Evolutionary conservation across 2,797 vertebrate species (phyloP).

Genomic region (Pangasius larnaudii): DNA sequence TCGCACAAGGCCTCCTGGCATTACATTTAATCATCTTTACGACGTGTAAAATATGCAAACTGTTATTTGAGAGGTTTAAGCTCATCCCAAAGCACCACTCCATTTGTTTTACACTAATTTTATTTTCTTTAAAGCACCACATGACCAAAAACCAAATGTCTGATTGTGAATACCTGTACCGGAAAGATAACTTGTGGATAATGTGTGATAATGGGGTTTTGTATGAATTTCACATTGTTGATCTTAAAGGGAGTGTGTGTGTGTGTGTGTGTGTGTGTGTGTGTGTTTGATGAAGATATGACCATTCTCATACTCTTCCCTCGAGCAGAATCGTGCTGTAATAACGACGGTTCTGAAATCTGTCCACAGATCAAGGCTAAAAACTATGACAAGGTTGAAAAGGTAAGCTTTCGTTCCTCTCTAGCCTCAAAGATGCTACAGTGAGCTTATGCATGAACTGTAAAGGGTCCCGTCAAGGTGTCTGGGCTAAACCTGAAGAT

Average conservation of each 20-base stretch:
- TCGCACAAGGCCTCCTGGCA: not conserved
- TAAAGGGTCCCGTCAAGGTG: not conserved
- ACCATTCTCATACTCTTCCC: slow-evolving; percentile 44
- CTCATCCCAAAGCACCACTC: not conserved
- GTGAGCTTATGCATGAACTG: not conserved
- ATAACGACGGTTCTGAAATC: slow-evolving; percentile 76
- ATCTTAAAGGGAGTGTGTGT: slow-evolving; percentile 68
- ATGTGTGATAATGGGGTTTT: slow-evolving; percentile 49
- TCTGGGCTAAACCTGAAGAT: not conserved
- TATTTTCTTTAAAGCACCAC: not conserved
- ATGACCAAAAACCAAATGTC: not conserved
- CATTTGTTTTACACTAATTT: not conserved
- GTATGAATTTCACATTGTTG: slow-evolving; percentile 86
- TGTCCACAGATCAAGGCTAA: slow-evolving; percentile 98
- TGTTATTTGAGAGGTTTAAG: not conserved
- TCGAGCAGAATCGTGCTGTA: slow-evolving; percentile 11
- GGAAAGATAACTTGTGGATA: not conserved
- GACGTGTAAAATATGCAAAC: not conserved
- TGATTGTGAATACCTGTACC: not conserved
- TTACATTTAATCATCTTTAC: not conserved
- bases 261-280: slow-evolving; percentile 33
- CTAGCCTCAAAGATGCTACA: not conserved
- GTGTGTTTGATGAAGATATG: slow-evolving; percentile 62
- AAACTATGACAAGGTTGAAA: slow-evolving; percentile 99
- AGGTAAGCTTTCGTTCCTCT: slow-evolving; percentile 83